Base-by-base conservation (phyloP, 2,888 invertebrate genomes). In the Pyrrhosoma nymphula region DNA sequence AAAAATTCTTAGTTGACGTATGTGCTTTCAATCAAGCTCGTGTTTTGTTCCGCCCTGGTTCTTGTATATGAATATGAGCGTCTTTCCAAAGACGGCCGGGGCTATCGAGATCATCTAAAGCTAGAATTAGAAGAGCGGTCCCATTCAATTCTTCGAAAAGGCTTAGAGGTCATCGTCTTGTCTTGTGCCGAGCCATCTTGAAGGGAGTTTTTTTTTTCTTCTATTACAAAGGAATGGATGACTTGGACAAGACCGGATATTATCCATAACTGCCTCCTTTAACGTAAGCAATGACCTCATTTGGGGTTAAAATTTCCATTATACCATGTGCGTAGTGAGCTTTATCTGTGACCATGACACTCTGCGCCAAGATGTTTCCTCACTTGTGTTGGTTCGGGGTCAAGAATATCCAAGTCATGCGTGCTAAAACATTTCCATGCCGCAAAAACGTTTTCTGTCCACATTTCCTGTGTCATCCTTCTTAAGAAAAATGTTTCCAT, bases 261-360 rank as follows among this genome's bases (percentile, higher is more conserved):
- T 82, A 82, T 30, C 26, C 35, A 26, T 82, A 82, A 82, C 82
- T 35, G 82, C 35, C 82, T 82, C 16, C 82, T 30, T 82, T 35
- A 82, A 35, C 82, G 26, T 35, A 82, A 82, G 82, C 35, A 82
- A 6, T 82, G 82, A 82, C 30, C 82, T 82, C 82, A 82, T 82
- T 82, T 82, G 82, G 82, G 82, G 82, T 82, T 82, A 82, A 82
- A 75, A 82, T 82, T 14, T 82, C 82, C 82, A 82, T 82, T 35
- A 82, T 47, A 82, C 26, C 82, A 82, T 82, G 18, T 3, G 35
- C 35, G 30, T 16, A 82, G 26, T 23, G 35, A 35, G 82, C 82
- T 18, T 82, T 82, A 82, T 82, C 82, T 82, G 30, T 82, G 82
- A 16, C 82, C 82, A 82, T 82, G 82, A 82, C 82, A 16, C 35